Percentiles rank a stretch among this genome's conserved stretches.
Evolutionary conservation across 2,888 invertebrate species (phyloP).

Genomic region (Phytoseiulus persimilis): DNA sequence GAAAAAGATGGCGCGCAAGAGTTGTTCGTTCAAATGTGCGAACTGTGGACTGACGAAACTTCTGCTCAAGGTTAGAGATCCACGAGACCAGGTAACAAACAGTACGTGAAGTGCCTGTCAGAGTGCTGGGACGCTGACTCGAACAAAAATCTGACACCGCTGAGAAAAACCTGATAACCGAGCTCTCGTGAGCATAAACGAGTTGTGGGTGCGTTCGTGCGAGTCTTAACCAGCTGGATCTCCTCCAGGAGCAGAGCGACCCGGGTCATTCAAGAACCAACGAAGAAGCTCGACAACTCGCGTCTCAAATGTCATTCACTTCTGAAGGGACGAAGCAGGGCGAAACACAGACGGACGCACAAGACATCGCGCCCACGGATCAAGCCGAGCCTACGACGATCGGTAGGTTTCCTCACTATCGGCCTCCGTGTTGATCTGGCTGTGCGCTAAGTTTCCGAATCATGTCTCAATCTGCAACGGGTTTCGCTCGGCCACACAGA

Average conservation of each 20-base stretch:
- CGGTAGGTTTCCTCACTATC: not conserved
- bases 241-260: conserved; percentile 7
- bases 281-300: conserved; percentile 51
- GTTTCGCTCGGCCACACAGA: too few species aligned
- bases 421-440: too few species aligned
- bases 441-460: too few species aligned
- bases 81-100: not conserved
- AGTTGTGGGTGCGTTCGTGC: too few species aligned
- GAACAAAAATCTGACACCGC: too few species aligned
- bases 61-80: conserved; percentile 51
- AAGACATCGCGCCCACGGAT: not conserved
- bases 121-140: too few species aligned
- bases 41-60: conserved; percentile 58
- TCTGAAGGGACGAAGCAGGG: conserved; percentile 25
- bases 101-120: too few species aligned
- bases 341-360: not conserved
- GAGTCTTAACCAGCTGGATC: too few species aligned
- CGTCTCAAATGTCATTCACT: conserved; percentile 50
- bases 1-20: conserved; percentile 63
- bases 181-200: too few species aligned
- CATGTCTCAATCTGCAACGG: too few species aligned
- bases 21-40: conserved; percentile 59
- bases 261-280: conserved; percentile 46
- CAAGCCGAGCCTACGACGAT: not conserved
- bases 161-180: too few species aligned